Base-by-base conservation (phyloP, 2,888 invertebrate species). In the Drosophila tripunctata region DNA sequence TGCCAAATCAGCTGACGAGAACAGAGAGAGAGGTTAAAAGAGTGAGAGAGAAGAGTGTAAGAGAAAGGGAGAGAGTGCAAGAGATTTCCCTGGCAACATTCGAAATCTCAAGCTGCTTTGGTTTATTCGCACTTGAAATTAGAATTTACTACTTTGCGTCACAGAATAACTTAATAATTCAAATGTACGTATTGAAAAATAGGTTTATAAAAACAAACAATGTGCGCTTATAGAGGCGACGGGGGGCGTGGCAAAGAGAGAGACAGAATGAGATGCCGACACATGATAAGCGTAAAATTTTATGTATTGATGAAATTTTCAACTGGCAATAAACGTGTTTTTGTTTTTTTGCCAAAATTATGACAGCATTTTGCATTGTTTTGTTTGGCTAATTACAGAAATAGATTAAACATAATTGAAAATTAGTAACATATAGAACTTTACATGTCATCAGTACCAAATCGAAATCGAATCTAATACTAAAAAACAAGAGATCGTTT, bases 81-180 rank as follows among this genome's bases (percentile, higher is more conserved):
- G 17, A 43, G 35, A 33, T 36, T 41, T 22, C 17, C 35, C 45
- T 50, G 38, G 17, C 24, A 47, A 22, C 47, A 10, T 15, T 3
- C 14, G 14, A 31, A 12, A 19, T 15, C 15, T 58, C 27, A 19
- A 44, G 24, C 31, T 45, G 30, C 10, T 51, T 30, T 24, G 33
- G 54, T 55, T 82, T 58, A 51, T 79, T 83, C 85, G 67, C 86
- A 79, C 77, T 76, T 60, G 58, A 41, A 22, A 10, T 17, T 17
- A 27, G 48, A 83, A 82, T 82, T 84, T 82, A 85, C 72, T 84
- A 84, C 66, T 73, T 71, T 83, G 82, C 82, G 86, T 83, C 82
- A 85, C 85, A 57, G 57, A 65, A 61, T 68, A 78, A 85, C 68
- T 66, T 62, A 75, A 79, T 82, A 79, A 82, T 72, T 85, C 75